Evolutionary conservation across 1,140 invertebrate species (phyloP), one percentile per base, ranked within the genome.

Genomic region (Ylistrum balloti): DNA sequence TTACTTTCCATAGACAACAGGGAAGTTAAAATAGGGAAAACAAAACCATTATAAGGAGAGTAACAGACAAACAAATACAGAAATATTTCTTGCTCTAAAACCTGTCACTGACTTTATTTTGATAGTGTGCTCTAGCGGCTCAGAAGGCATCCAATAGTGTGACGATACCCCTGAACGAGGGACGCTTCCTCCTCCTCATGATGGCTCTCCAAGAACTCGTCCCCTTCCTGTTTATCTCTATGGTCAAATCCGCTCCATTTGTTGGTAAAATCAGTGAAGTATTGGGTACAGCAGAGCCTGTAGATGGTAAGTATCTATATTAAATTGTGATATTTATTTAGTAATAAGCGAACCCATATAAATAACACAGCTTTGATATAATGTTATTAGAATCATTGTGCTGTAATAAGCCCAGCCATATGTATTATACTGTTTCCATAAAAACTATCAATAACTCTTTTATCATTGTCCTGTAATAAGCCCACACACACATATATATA

Each of bases 221-320:
- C 28, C 94, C 95, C 85, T 94, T 95, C 89, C 91, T 96, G 33
- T 96, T 94, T 93, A 33, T 96, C 1, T 96, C 95, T 90, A 94
- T 96, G 32, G 90, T 96, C 88, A 92, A 95, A 91, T 94, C 91
- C 48, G 95, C 95, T 20, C 96, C 96, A 15, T 95, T 94, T 89
- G 85, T 88, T 38, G 91, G 93, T 33, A 93, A 93, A 34, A 74
- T 92, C 17, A 91, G 91, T 33, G 90, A 87, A 11, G 85, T 87
- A 13, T 33, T 88, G 34, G 33, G 38, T 33, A 38, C 92, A 45
- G 90, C 88, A n/a, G 86, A 91, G 33, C 28, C 91, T 41, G 88
- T 95, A 33, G 94, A 95, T 86, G 86, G 94, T 95, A 90, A 92
- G 92, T 45, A 45, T 45, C 41, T 13, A 13, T n/a, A n/a, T n/a